Percentiles rank a stretch among this genome's conserved stretches.
These are phyloP conservation scores for Pomacea maculata DNA, from an alignment of 1,140 invertebrate genomes.

Conservation along the genomic window DNA sequence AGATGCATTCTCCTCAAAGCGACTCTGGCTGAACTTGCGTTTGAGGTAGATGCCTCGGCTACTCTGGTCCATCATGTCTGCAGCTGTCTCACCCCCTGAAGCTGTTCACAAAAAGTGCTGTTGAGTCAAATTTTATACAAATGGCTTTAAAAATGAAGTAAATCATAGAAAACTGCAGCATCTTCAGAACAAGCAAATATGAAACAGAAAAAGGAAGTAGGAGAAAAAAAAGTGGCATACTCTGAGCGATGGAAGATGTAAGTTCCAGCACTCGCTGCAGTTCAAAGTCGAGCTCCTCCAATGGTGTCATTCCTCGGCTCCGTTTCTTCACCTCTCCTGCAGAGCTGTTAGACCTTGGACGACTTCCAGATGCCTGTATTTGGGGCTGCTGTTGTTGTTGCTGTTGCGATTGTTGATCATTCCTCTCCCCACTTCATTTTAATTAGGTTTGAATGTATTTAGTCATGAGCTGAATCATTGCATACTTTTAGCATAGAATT, in stretches of 20 bases:
- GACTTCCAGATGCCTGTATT: neutral
- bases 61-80: neutral
- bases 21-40: slow-evolving; percentile 32
- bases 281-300: slow-evolving; percentile 46
- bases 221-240: slow-evolving; percentile 18
- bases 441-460: too few species aligned
- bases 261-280: slow-evolving; percentile 49
- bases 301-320: slow-evolving; percentile 27
- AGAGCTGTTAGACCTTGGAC: slow-evolving; percentile 35
- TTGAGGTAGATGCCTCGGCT: slow-evolving; percentile 17
- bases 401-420: neutral
- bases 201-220: too few species aligned
- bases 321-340: slow-evolving; percentile 21
- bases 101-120: too few species aligned
- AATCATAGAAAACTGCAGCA: too few species aligned
- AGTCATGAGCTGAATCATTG: too few species aligned
- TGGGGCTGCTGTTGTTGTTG: slow-evolving; percentile 1
- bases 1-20: slow-evolving; percentile 41
- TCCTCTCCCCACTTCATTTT: too few species aligned
- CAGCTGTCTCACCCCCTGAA: too few species aligned
- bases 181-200: too few species aligned
- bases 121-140: too few species aligned
- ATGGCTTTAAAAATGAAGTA: too few species aligned
- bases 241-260: slow-evolving; percentile 36
- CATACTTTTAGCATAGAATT: too few species aligned